Base-by-base conservation (phyloP, 2,888 invertebrate species). In the Lumbricus terrestris region DNA sequence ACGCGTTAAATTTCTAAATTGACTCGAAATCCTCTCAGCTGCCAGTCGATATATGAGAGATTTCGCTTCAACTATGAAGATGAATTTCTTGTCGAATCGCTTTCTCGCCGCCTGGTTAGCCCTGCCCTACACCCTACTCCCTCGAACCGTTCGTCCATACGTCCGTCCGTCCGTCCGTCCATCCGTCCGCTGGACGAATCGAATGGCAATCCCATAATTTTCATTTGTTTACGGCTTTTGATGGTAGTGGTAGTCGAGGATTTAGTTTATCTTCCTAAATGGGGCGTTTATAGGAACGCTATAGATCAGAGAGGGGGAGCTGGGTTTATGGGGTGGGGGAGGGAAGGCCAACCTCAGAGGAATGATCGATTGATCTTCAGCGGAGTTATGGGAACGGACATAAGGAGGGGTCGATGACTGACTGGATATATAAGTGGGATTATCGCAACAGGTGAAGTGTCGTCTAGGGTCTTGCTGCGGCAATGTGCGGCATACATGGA, bases 1-100 rank as follows among this genome's bases (percentile, higher is more conserved):
- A 69, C 69, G 69, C 69, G 69, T 69, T 69, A 69, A 69, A 69
- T 69, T n/a, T n/a, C 69, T 69, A 69, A 69, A 69, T 69, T 69
- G 69, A 69, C 69, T 69, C 69, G n/a, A 69, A n/a, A n/a, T 69
- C 5, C n/a, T 69, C 69, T 29, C 69, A 29, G 8, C 3, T 69
- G 69, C 69, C 69, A 2, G 29, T 69, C 69, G 29, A 69, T 69
- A 8, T n/a, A n/a, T n/a, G 69, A 13, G 16, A 16, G n/a, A 29
- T n/a, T 69, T 69, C 69, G 69, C 69, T 69, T 69, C 69, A 11
- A 69, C 69, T 29, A 69, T 69, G 69, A 69, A 69, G 69, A 69
- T n/a, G n/a, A 69, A 69, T 69, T 5, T 69, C 69, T 29, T 69
- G 29, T 69, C 29, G n/a, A n/a, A 69, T 69, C 69, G 69, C n/a